phyloP scores from a whole-genome alignment of 2,113 vertebrate genomes.

The Mellivora capensis region DNA sequence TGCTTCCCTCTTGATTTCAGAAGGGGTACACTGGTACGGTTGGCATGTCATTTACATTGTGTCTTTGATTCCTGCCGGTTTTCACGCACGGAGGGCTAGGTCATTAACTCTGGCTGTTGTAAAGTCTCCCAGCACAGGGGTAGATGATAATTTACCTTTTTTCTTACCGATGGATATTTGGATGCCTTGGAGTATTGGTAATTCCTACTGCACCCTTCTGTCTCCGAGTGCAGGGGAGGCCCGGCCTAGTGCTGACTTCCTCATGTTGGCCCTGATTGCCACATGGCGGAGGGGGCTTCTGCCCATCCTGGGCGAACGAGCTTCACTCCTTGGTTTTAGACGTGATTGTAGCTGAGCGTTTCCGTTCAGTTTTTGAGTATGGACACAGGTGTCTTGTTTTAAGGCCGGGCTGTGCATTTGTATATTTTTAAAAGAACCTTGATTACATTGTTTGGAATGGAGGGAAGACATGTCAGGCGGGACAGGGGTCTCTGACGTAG shows the following conservation, averaged over 20 bases:
- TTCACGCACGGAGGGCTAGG: background rate
- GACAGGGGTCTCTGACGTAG: background rate
- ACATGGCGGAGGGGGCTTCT: background rate
- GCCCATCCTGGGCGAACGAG: background rate
- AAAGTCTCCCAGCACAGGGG: fast-evolving
- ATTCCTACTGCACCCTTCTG: background rate
- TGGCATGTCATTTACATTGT: background rate
- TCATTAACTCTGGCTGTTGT: background rate
- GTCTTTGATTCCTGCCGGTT: background rate
- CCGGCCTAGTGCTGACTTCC: background rate
- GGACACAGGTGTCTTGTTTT: background rate
- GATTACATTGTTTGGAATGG: background rate
- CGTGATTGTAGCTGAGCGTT: background rate
- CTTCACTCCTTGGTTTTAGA: background rate
- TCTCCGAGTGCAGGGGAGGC: background rate
- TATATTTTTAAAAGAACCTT: background rate
- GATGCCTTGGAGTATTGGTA: background rate
- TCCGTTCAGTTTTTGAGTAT: background rate
- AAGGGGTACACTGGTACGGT: background rate
- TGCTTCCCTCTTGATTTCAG: too few relatives aligned
- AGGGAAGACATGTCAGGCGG: background rate
- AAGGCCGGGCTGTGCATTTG: background rate
- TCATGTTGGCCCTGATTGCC: background rate
- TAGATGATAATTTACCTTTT: background rate
- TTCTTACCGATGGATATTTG: background rate